Evolutionary conservation across 2,888 invertebrate species (phyloP).

Genomic region (Monopis laevigella): DNA sequence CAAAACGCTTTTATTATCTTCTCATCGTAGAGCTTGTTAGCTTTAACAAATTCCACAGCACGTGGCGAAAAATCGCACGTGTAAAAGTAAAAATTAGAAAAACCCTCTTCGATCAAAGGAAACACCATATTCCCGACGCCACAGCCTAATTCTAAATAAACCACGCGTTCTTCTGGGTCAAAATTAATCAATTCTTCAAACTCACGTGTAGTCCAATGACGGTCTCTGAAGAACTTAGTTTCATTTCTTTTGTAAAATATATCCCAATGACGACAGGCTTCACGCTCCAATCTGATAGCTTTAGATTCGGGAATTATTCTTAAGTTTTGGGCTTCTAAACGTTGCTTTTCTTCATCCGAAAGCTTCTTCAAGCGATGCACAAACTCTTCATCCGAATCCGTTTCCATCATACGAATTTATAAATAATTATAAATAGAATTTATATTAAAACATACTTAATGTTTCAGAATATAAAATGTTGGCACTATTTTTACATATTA

Average conservation of each 20-base stretch:
- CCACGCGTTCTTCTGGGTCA: conserved; percentile 63
- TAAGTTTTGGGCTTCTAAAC: conserved; percentile 73
- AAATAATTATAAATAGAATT: no score
- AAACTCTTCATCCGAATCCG: conserved; percentile 34
- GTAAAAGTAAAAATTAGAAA: conserved; percentile 71
- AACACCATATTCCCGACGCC: conserved; percentile 98
- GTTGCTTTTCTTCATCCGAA: conserved; percentile 68
- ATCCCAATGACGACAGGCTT: conserved; percentile 94
- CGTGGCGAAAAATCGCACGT: conserved; percentile 94
- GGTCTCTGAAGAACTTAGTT: conserved; percentile 92
- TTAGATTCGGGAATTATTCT: conserved; percentile 71
- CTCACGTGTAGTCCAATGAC: conserved; percentile 97
- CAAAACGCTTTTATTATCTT: conserved; percentile 80
- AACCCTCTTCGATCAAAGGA: conserved; percentile 85
- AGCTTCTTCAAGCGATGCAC: conserved; percentile 57
- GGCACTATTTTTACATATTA: no score
- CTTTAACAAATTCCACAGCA: conserved; percentile 87
- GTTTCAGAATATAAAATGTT: no score
- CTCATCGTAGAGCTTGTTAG: conserved; percentile 71
- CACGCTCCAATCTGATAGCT: conserved; percentile 79
- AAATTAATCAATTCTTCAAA: conserved; percentile 80
- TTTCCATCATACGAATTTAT: no score
- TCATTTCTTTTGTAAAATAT: conserved; percentile 96
- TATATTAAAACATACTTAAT: no score
- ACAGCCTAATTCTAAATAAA: conserved; percentile 87